Evolutionary conservation across 2,797 vertebrate genomes (phyloP).

Genomic region (Clarias laeviceps): DNA sequence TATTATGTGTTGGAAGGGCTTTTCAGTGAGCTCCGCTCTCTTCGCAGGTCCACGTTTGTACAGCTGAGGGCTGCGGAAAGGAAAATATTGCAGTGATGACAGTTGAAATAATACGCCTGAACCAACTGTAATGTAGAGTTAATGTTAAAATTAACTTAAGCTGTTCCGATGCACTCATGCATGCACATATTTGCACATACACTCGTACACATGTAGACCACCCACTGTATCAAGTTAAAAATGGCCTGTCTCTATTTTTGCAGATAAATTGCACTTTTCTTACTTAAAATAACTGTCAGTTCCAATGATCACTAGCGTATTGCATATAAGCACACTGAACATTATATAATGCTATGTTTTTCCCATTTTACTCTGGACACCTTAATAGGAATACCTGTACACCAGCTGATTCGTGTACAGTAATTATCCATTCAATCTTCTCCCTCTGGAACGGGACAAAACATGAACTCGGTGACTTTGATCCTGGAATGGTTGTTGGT

Average conservation of each 20-base stretch:
- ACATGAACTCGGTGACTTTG: no score
- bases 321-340: neutral
- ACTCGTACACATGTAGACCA: conserved; percentile 33
- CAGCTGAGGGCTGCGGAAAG: conserved; percentile 52
- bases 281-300: conserved; percentile 17
- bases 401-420: neutral
- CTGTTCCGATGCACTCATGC: conserved; percentile 34
- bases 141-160: conserved; percentile 50
- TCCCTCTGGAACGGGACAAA: no score
- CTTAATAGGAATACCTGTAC: neutral
- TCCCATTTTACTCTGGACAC: neutral
- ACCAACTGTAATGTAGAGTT: conserved; percentile 46
- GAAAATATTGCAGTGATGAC: conserved; percentile 51
- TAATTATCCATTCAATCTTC: neutral
- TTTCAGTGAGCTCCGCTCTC: conserved; percentile 21
- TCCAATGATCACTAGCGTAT: neutral
- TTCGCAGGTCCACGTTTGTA: conserved; percentile 48
- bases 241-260: conserved; percentile 21
- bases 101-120: conserved; percentile 49
- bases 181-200: conserved; percentile 21
- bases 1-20: conserved; percentile 44
- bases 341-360: neutral
- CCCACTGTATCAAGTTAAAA: conserved; percentile 30
- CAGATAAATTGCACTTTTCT: neutral
- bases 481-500: no score